phyloP scores from a whole-genome alignment of 2,113 vertebrate genomes.

The Toxotes chatareus region DNA sequence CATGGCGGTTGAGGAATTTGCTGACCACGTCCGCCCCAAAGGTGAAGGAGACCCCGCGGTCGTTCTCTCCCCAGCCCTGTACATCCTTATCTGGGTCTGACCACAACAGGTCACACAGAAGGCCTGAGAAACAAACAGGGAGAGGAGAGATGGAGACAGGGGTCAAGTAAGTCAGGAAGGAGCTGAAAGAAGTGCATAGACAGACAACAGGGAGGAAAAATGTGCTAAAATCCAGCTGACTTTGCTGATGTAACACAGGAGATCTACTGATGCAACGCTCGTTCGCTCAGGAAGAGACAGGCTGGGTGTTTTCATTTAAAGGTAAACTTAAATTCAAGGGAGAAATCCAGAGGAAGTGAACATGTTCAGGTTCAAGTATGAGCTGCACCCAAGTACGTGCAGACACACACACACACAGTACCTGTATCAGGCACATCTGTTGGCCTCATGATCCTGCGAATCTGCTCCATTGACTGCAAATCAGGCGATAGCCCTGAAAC shows the following conservation, averaged over 20 bases:
- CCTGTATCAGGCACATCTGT: constrained; percentile 83
- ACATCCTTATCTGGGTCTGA: constrained; percentile 99
- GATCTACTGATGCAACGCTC: constrained; percentile 10
- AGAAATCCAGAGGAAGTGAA: constrained; percentile 14
- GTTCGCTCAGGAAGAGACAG: neutral
- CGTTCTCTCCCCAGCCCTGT: constrained; percentile 99
- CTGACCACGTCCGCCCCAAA: constrained; percentile 99
- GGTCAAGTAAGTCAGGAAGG: neutral
- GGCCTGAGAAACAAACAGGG: constrained; percentile 81
- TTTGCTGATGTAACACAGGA: constrained; percentile 17
- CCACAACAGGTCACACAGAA: constrained; percentile 98
- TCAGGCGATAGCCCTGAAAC: constrained; percentile 77
- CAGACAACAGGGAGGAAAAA: neutral
- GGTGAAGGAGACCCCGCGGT: constrained; percentile 98
- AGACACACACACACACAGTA: constrained; percentile 15
- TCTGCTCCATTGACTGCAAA: constrained; percentile 83
- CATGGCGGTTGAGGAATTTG: constrained; percentile 99
- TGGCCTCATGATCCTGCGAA: constrained; percentile 83
- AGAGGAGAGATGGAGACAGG: constrained; percentile 37
- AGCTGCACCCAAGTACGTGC: neutral
- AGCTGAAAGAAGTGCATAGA: neutral
- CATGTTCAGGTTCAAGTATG: constrained; percentile 3
- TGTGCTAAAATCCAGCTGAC: neutral
- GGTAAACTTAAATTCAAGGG: neutral
- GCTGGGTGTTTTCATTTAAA: constrained; percentile 6